These are phyloP conservation scores for Cynopterus sphinx DNA, from an alignment of 2,797 vertebrate genomes.

Conservation along the genomic window DNA sequence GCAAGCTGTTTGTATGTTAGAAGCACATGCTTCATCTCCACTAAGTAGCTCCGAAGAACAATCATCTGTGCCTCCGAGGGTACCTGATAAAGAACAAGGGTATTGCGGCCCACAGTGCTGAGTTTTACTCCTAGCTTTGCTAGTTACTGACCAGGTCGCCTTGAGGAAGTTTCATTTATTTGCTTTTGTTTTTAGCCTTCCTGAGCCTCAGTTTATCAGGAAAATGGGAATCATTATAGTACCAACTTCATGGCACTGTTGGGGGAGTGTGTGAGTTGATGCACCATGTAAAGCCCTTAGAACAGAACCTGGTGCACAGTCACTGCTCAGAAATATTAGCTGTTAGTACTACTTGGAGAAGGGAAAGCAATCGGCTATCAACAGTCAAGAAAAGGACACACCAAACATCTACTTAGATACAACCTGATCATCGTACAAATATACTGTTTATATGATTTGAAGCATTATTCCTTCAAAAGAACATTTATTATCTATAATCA, in stretches of 20 bases:
- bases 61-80: background rate
- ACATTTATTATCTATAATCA: background rate
- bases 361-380: background rate
- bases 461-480: background rate
- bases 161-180: background rate
- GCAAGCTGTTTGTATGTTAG: background rate
- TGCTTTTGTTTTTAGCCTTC: background rate
- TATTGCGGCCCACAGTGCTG: accelerated
- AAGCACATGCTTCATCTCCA: background rate
- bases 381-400: background rate
- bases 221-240: background rate
- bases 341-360: background rate
- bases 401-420: background rate
- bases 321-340: background rate
- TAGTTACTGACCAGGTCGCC: background rate
- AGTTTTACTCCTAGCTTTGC: background rate
- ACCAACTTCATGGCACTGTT: background rate
- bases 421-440: background rate
- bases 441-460: background rate
- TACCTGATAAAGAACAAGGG: background rate
- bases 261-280: background rate
- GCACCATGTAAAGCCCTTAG: background rate
- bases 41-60: background rate
- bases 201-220: background rate
- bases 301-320: background rate